Conservation (phyloP, 2,113 vertebrate species). For the Rhizomys pruinosus region DNA sequence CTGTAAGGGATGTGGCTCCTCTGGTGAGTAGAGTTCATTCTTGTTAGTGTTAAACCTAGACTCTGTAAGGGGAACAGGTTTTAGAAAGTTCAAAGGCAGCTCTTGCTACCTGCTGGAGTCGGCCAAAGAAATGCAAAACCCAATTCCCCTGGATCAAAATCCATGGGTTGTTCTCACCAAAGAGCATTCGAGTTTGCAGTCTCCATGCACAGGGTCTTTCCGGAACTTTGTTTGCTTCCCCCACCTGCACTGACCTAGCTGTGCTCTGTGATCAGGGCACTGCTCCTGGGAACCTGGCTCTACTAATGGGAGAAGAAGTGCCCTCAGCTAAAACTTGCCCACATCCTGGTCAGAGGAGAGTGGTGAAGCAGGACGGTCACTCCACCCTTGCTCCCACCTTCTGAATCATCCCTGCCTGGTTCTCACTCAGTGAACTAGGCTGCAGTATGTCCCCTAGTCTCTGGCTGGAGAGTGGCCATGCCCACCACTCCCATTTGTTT, state of each 20-base stretch:
- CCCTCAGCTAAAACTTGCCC: background rate
- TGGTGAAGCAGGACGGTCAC: accelerated
- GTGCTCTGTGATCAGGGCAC: background rate
- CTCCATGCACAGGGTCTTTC: accelerated
- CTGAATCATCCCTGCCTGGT: background rate
- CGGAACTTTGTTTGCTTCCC: background rate
- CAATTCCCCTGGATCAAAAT: background rate
- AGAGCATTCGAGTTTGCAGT: background rate
- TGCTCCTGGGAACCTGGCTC: background rate
- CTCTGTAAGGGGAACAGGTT: background rate
- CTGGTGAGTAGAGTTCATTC: background rate
- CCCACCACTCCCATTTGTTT: background rate
- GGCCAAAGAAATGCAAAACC: background rate
- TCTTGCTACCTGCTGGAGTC: background rate
- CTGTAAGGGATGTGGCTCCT: background rate
- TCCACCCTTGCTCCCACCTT: too few species aligned
- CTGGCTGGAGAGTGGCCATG: too few species aligned
- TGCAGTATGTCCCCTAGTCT: background rate
- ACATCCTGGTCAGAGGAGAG: accelerated
- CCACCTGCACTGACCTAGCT: accelerated
- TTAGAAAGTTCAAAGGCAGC: background rate
- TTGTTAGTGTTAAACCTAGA: background rate
- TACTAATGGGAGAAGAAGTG: background rate
- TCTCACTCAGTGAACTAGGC: background rate
- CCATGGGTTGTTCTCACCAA: background rate